Base-by-base conservation (phyloP, 1,140 invertebrate genomes). In the Trichonephila inaurata region DNA sequence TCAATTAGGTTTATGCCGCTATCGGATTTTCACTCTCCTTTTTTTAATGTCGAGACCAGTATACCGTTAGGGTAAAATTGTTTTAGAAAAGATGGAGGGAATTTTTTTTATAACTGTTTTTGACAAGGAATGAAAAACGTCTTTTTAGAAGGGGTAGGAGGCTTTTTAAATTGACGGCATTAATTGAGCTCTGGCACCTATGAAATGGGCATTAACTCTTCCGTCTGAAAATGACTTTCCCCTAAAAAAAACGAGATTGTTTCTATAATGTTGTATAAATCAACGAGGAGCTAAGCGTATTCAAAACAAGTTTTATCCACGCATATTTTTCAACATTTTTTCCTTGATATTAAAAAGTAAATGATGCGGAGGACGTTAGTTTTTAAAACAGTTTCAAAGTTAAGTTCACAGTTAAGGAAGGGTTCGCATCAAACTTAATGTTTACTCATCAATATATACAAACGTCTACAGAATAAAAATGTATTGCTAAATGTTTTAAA, bases 101-200 rank as follows among this genome's bases (percentile, higher is more conserved):
- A 62, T 72, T 87, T 87, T 87, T 87, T 87, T 77, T 40, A 64
- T 28, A 28, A 24, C 66, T 93, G 92, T 19, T 88, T 89, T 88
- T 93, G 92, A 93, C 92, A 93, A 81, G 92, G 44, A 51, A 81
- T 93, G 92, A 93, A 93, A 93, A 93, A 93, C 92, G 92, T 88
- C 92, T 88, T 93, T 92, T 88, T 33, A 58, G 62, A 62, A 58
- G 92, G 72, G 51, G 61, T 51, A n/a, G 88, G 86, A 89, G 62
- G 40, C 40, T 88, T 93, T 93, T 93, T 93, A 93, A 93, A 93
- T 93, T 62, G 58, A 33, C 18, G 21, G 85, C 44, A 89, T 93
- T 93, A 93, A 93, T 93, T 93, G 92, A 66, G 51, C 51, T 12
- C 33, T 85, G 44, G 85, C 62, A 92, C 91, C 81, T 40, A 33